Conservation (phyloP, 1,140 invertebrate genomes). For the Diorhabda elongata region DNA sequence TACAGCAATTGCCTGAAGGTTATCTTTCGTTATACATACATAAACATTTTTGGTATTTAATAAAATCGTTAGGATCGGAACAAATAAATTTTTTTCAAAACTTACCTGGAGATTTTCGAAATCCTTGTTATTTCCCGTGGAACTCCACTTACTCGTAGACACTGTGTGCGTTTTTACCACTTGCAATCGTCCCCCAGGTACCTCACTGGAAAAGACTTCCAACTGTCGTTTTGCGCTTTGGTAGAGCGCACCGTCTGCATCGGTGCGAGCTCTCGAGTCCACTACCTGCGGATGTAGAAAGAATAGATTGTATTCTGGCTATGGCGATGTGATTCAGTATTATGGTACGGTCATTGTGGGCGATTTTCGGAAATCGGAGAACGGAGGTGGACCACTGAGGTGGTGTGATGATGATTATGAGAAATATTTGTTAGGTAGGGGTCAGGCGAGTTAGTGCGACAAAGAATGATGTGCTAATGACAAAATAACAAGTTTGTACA, state of each 20-base stretch:
- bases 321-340: not conserved
- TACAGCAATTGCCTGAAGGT: too few species aligned
- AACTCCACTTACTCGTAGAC: constrained; percentile 49
- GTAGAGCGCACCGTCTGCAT: constrained; percentile 44
- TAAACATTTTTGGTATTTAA: too few species aligned
- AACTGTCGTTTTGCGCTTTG: constrained; percentile 52
- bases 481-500: not conserved
- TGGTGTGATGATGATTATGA: not conserved
- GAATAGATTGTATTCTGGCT: constrained; percentile 1
- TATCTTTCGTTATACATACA: too few species aligned
- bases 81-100: not conserved
- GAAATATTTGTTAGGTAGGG: not conserved
- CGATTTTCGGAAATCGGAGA: not conserved
- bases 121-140: constrained; percentile 17
- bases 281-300: constrained; percentile 49
- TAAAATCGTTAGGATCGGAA: too few species aligned
- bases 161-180: constrained; percentile 53
- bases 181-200: constrained; percentile 50
- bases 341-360: not conserved
- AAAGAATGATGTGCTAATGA: not conserved
- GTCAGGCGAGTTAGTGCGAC: not conserved
- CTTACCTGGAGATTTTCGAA: constrained; percentile 44
- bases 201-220: constrained; percentile 51
- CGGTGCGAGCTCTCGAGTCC: constrained; percentile 49
- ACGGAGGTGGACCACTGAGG: not conserved